These are phyloP conservation scores for Callinectes sapidus DNA, from an alignment of 2,888 invertebrate genomes.

Conservation along the genomic window DNA sequence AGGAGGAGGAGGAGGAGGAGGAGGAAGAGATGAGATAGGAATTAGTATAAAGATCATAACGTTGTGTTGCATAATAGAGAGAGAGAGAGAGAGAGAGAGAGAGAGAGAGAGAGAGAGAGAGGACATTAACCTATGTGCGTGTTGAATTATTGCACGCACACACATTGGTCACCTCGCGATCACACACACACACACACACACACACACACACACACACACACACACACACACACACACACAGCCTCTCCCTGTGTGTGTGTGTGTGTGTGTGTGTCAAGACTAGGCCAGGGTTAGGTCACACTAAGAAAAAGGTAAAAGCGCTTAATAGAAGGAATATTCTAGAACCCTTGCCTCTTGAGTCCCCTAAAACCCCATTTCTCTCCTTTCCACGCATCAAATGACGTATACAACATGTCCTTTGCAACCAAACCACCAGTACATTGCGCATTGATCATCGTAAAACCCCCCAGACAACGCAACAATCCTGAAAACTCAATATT, in stretches of 20 bases:
- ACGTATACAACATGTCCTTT: no score
- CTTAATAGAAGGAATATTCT: no score
- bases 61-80: not conserved
- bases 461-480: not conserved
- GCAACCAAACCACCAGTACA: not conserved
- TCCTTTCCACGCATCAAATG: no score
- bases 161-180: no score
- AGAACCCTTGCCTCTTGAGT: no score
- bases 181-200: not conserved
- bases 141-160: not conserved
- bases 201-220: not conserved
- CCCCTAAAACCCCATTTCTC: no score
- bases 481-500: not conserved
- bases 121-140: not conserved
- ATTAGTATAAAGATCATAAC: not conserved
- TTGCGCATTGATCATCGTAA: not conserved
- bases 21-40: not conserved
- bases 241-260: not conserved
- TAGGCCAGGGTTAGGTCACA: not conserved
- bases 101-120: conserved; percentile 24
- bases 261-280: not conserved
- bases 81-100: not conserved
- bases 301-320: not conserved
- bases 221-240: not conserved
- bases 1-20: not conserved